phyloP scores from a whole-genome alignment of 2,113 vertebrate species.

The Uropsilus gracilis region DNA sequence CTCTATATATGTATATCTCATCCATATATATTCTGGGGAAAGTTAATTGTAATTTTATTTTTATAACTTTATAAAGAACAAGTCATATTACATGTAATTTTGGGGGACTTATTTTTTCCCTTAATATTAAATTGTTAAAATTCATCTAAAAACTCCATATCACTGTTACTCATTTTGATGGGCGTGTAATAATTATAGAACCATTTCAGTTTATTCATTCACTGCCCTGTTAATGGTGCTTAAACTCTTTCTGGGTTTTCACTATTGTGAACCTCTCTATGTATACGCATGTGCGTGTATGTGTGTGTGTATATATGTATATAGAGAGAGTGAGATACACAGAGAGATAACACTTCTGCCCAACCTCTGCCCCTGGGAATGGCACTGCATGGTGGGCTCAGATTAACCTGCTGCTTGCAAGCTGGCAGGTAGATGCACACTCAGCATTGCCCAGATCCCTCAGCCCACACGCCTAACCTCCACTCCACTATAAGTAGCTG shows the following conservation, averaged over 20 bases:
- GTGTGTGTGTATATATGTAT: no score
- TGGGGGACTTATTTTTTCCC: background rate
- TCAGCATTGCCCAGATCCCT: background rate
- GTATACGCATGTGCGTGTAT: no score
- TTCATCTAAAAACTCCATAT: background rate
- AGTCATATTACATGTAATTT: background rate
- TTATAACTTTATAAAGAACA: background rate
- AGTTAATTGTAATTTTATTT: background rate
- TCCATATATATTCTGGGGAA: background rate
- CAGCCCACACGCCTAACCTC: background rate
- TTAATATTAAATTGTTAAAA: constrained; percentile 7
- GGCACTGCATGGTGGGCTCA: background rate
- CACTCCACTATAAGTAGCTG: background rate
- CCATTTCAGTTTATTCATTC: background rate
- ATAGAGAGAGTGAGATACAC: background rate
- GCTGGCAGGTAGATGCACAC: background rate
- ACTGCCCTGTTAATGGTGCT: background rate
- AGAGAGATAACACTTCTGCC: background rate
- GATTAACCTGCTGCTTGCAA: background rate
- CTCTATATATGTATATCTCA: no score
- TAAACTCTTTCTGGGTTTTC: background rate
- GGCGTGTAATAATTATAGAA: background rate
- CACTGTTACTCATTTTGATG: background rate
- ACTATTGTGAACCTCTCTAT: background rate
- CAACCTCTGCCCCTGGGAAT: background rate